Base-by-base conservation (phyloP, 2,113 vertebrate genomes). In the Syngnathus typhle region DNA sequence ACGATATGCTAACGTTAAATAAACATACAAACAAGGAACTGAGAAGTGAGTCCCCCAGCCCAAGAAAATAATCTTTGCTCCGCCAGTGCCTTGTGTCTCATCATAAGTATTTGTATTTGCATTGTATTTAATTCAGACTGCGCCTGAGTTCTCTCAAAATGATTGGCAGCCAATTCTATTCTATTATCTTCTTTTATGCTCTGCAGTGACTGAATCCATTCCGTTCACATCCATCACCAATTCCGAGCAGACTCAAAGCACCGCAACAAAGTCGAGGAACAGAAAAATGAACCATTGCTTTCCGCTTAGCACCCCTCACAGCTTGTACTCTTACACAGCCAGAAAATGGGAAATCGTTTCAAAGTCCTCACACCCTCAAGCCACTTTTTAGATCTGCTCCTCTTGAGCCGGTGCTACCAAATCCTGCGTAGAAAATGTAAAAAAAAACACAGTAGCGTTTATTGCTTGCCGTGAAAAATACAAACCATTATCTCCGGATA, bases 241-340 rank as follows among this genome's bases (percentile, higher is more conserved):
- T 61, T 61, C 41, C 13, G 38, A 61, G 60, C 38, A 21, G n/a
- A 11, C 19, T 23, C 38, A 61, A 41, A 61, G n/a, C 38, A 60
- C 10, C 38, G n/a, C 60, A 61, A 38, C 38, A 61, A 41, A 41
- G 19, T 21, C 36, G 5, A 12, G 5, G 12, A 55, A 55, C 51
- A 21, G 52, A 15, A 36, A 58, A 58, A 58, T 58, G 55, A 62
- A 62, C 21, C 39, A 27, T 21, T 27, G 39, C 39, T n/a, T 12
- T 41, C 41, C 21, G 44, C 11, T 27, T 27, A 44, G 12, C 6
- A 15, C 60, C 60, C 8, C 39, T 41, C 39, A 62, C 39, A 62
- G 39, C 21, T 62, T 62, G n/a, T 62, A 62, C n/a, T 62, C 21
- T n/a, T 44, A 27, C n/a, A 62, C 11, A 62, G 60, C 39, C 60